Base-by-base conservation (phyloP, 2,113 vertebrate genomes). In the Crotophaga sulcirostris region DNA sequence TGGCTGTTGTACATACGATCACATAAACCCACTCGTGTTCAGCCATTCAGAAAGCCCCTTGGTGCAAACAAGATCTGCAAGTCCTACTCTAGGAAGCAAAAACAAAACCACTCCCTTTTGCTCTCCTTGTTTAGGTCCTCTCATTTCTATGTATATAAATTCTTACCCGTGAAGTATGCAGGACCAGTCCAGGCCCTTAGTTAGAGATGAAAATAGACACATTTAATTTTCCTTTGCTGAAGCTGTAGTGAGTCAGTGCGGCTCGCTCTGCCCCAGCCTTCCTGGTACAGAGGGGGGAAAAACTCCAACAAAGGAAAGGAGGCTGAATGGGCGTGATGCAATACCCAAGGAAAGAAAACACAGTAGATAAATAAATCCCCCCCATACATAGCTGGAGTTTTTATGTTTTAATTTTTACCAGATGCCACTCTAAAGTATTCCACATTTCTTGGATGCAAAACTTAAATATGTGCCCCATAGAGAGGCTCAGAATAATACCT, bases 311-410 rank as follows among this genome's bases (percentile, higher is more conserved):
- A 70, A 23, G 20, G 56, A 90, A 84, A 78, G 47, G 49, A 82
- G 74, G 33, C 26, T 31, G 85, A 69, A 84, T 34, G n/a, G 11
- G 8, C 0, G 0, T 72, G 47, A 69, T 63, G n/a, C 1, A 3
- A 67, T 79, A 89, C 28, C 24, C 47, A 49, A 77, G 79, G 23
- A 74, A 76, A 82, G 51, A 16, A 54, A 54, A 54, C 8, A 55
- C 81, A 42, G 19, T 24, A 52, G 75, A 62, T 24, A 14, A 68
- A 54, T 19, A 20, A 66, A 33, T 38, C 7, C 26, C 0, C 2
- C 12, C 19, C 2, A 17, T 9, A 26, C 25, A 11, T 78, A 17
- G 3, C n/a, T 91, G 56, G 55, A 52, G 24, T 17, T 31, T 83
- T 83, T 40, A 69, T 79, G 25, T 24, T 90, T 89, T 69, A 12